Evolutionary conservation across 2,888 invertebrate species (phyloP), one percentile per base, ranked within the genome.

Genomic region (Ophonus ardosiacus): DNA sequence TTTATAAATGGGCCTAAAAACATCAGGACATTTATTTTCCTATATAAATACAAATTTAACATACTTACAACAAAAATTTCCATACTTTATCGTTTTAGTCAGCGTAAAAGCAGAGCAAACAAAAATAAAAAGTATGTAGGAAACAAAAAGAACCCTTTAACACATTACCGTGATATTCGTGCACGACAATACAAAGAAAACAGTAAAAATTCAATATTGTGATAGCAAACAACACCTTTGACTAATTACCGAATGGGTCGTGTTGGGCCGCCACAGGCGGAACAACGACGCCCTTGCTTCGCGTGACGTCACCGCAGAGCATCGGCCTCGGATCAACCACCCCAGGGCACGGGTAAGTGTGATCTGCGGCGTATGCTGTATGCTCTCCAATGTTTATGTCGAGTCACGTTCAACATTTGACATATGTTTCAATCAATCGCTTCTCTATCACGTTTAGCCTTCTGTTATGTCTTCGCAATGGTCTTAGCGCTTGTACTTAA

Each of bases 341-440:
- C 21, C 68, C 31, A 24, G 38, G 71, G n/a, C 68, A 40, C 38
- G 21, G 71, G 65, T 76, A 83, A 76, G 74, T 83, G 74, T 83
- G 74, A 83, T 76, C 59, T 83, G 76, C 83, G 83, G 74, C 63
- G 83, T 59, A 76, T 83, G 74, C 71, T 40, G 83, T 59, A 76
- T 83, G 74, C 71, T 40, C 57, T 76, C 83, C 76, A 76, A 76
- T 83, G 83, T 83, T 83, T 83, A 83, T 83, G 83, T 76, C 59
- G 76, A 74, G 76, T 83, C 83, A 83, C 83, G 83, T 76, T 76
- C 76, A 40, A 10, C 83, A 57, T 76, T 83, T 83, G 83, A 83
- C 83, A 83, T 76, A 83, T 83, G 83, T 83, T 83, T 83, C 83
- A 83, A 83, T 83, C 83, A 83, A 83, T 51, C 68, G 65, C 18